Base-by-base conservation (phyloP, 2,113 vertebrate genomes). In the Paralichthys olivaceus region DNA sequence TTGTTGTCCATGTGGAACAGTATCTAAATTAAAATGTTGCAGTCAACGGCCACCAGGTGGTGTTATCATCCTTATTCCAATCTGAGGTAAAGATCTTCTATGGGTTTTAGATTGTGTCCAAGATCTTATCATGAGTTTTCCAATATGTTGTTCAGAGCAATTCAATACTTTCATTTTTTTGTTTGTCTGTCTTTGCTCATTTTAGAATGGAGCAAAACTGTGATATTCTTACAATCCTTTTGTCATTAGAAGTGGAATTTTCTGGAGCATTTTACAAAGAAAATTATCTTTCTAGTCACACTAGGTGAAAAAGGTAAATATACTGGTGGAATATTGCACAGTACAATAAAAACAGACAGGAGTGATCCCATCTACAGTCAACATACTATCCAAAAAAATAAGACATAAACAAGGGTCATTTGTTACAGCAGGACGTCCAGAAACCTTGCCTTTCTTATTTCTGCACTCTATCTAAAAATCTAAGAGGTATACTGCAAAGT, bases 1-100 rank as follows among this genome's bases (percentile, higher is more conserved):
- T 62, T 14, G 55, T 14, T 25, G 7, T 81, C 34, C 57, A 54
- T 20, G 34, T 69, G 28, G n/a, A 73, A 29, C 0, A 5, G 62
- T 62, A 4, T 80, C 22, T 59, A 57, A 74, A 87, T 76, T 78
- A 84, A 89, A 89, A 54, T 67, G 49, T 70, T 82, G 26, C 77
- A 56, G 23, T 69, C 2, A 51, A 55, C 3, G 4, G 43, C 89
- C 92, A 90, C 86, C 55, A 90, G 90, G 72, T 87, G 92, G 90
- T 67, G 85, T 40, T 80, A 49, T 83, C 65, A 79, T 80, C 71
- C 37, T 79, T 74, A n/a, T 56, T 80, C 6, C 34, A 37, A 22
- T 69, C 11, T 6, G 4, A 51, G 29, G 9, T 49, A 0, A 1
- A 20, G 17, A 13, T 69, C 2, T 66, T 58, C 4, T 45, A 15